Conservation (phyloP, 53 echinoderm and acorn worm genomes). For the Patiria pectinifera region DNA sequence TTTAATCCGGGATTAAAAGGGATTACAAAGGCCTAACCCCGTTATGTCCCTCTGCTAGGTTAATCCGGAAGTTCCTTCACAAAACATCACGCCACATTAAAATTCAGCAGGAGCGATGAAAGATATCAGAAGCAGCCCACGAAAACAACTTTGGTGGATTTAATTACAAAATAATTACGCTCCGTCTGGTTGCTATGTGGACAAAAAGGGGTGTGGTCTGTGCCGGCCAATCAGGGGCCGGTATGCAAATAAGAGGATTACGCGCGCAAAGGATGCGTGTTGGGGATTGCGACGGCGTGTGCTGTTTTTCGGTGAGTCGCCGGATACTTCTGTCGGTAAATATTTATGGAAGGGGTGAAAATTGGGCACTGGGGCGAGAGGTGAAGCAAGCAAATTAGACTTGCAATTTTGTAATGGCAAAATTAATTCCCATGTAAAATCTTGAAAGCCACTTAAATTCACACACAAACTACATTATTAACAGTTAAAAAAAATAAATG, state of each 20-base stretch:
- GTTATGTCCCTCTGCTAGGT: too few relatives aligned
- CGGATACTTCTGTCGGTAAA: neutral
- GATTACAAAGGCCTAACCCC: too few relatives aligned
- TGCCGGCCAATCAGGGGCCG: neutral
- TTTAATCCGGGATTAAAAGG: too few relatives aligned
- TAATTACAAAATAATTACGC: conserved; percentile 40
- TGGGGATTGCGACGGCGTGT: conserved; percentile 29
- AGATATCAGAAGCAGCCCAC: neutral
- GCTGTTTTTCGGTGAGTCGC: neutral
- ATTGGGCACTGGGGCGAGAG: conserved; percentile 22
- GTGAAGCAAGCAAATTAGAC: neutral
- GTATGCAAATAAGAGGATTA: neutral
- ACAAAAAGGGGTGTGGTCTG: neutral
- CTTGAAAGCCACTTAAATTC: too few relatives aligned
- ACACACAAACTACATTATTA: too few relatives aligned
- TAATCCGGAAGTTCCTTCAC: too few relatives aligned
- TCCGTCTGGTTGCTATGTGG: conserved; percentile 21
- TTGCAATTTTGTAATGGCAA: neutral
- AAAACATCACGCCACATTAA: neutral
- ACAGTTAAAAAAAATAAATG: too few relatives aligned
- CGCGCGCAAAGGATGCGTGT: neutral
- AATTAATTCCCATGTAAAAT: too few relatives aligned
- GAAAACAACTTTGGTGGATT: conserved; percentile 20
- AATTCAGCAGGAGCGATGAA: neutral
- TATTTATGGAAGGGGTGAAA: neutral